phyloP scores from a whole-genome alignment of 2,888 invertebrate species.

The Sinohyriopsis cumingii region DNA sequence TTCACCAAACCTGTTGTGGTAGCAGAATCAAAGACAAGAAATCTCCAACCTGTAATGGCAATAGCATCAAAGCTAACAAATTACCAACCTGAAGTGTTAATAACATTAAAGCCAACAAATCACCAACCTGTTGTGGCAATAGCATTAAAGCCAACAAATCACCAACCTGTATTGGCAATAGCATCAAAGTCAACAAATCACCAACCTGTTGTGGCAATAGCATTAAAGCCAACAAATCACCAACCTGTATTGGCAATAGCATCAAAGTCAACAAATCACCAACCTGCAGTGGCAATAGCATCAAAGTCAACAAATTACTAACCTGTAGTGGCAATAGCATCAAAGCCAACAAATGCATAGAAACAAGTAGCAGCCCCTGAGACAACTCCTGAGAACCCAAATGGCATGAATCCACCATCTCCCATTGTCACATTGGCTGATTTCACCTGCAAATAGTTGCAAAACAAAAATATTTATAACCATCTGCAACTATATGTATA shows the following conservation, averaged over 20 bases:
- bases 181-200: too few species aligned
- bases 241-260: too few species aligned
- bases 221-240: too few species aligned
- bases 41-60: constrained; percentile 72
- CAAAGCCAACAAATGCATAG: constrained; percentile 97
- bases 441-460: constrained; percentile 13
- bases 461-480: not conserved
- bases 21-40: not conserved
- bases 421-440: constrained; percentile 55
- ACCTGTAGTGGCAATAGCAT: constrained; percentile 80
- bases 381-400: constrained; percentile 81
- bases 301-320: not conserved
- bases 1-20: too few species aligned
- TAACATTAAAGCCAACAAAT: not conserved
- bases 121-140: constrained; percentile 75
- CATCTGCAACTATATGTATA: too few species aligned
- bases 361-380: constrained; percentile 77
- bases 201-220: too few species aligned
- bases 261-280: too few species aligned
- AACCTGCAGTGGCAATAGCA: too few species aligned
- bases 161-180: constrained; percentile 72
- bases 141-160: constrained; percentile 96
- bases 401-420: constrained; percentile 90
- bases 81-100: too few species aligned
- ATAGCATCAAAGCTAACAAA: constrained; percentile 96